Base-by-base conservation (phyloP, 2,113 vertebrate species). In the Xyrauchen texanus region DNA sequence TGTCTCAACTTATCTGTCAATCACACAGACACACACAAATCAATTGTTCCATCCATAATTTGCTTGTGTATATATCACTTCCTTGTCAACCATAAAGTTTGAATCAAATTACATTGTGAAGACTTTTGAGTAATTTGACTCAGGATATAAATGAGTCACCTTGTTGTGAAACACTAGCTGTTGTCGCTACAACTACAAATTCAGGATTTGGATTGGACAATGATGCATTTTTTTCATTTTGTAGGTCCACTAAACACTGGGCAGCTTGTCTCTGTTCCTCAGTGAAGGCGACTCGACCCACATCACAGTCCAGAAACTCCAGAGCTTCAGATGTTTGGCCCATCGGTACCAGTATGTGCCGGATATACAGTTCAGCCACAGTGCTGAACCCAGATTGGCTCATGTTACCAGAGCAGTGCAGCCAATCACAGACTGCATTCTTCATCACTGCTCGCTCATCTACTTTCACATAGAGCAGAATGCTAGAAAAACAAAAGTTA, bases 401-500 rank as follows among this genome's bases (percentile, higher is more conserved):
- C 83, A 80, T 86, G 72, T 95, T 96, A 72, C 67, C 73, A 0
- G 77, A 79, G n/a, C 89, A 88, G 80, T 67, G 85, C 51, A 98
- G 83, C 98, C 98, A 99, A 57, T 84, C 86, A 13, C 85, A 68
- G 79, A 92, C 90, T 0, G 83, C 86, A 47, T 95, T 93, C 86
- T 95, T 90, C 89, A 97, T 87, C 68, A 82, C 86, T 45, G 87
- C 92, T 1, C 95, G 93, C 83, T 96, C 93, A 8, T 87, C 67
- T 85, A 98, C 96, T 77, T 95, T 94, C 77, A 95, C 93, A 86
- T 98, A 95, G 3, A 99, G 87, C 51, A 98, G 93, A 82, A 98
- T 90, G 78, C 98, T 93, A 89, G 68, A 42, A 34, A 64, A 46
- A 65, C n/a, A 7, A 74, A 4, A 53, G 5, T 16, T 34, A 2